Evolutionary conservation across 2,797 vertebrate species (phyloP).

Genomic region (Yasuhikotakia modesta): DNA sequence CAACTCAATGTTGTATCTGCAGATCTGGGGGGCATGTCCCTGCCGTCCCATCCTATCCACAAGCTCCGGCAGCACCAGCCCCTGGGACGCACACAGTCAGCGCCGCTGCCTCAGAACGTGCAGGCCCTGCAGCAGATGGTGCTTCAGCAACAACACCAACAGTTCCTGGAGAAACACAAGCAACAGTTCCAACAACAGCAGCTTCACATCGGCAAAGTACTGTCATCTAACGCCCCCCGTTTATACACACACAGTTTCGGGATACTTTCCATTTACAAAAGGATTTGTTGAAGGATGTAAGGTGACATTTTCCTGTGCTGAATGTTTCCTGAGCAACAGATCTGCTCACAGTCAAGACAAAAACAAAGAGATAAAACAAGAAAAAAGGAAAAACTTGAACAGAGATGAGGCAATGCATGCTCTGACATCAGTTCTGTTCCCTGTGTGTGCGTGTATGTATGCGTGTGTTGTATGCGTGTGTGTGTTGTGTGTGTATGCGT

Average conservation of each 20-base stretch:
- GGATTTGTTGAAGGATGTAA: background rate
- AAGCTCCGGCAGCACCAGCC: conserved; percentile 95
- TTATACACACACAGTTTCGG: background rate
- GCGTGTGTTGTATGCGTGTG: no score
- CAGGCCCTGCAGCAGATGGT: conserved; percentile 97
- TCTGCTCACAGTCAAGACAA: conserved; percentile 17
- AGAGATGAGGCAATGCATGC: conserved; percentile 79
- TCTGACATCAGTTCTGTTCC: conserved; percentile 86
- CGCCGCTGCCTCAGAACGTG: conserved; percentile 92
- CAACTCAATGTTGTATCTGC: conserved; percentile 66
- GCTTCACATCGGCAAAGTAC: conserved; percentile 95
- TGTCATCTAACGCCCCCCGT: no score
- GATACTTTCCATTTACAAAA: background rate
- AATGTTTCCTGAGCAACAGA: background rate
- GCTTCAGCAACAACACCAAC: conserved; percentile 98
- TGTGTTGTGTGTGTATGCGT: conserved; percentile 42
- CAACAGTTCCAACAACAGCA: conserved; percentile 98
- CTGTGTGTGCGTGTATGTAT: conserved; percentile 56
- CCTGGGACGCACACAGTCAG: conserved; percentile 93
- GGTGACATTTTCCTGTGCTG: background rate
- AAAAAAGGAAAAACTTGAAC: conserved; percentile 72
- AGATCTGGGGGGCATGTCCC: conserved; percentile 83
- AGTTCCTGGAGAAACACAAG: conserved; percentile 99
- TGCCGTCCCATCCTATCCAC: conserved; percentile 90
- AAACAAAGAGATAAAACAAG: conserved; percentile 32